Evolutionary conservation across 2,113 vertebrate species (phyloP).

Genomic region (Hypomesus transpacificus): DNA sequence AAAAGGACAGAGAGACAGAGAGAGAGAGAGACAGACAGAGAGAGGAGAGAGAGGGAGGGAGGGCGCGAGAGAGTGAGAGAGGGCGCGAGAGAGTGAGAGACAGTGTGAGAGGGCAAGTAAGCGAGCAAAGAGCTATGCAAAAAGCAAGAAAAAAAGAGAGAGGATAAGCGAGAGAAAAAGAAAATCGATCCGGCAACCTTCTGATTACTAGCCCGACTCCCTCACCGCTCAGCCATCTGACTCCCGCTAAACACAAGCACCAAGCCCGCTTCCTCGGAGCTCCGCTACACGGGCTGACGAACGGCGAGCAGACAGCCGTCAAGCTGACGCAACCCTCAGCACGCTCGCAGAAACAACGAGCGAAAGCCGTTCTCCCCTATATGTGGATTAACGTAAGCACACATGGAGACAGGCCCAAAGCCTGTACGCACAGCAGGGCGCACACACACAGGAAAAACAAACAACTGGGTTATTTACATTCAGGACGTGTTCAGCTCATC

Average conservation of each 20-base stretch:
- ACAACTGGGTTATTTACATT: not conserved
- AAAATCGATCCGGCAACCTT: too few species aligned
- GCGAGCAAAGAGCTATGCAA: constrained; percentile 1
- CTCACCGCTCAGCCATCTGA: too few species aligned
- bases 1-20: constrained; percentile 33
- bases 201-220: too few species aligned
- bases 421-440: too few species aligned
- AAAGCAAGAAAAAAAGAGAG: constrained; percentile 1
- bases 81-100: not conserved
- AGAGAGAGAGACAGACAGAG: constrained; percentile 38
- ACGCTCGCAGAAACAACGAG: constrained; percentile 22
- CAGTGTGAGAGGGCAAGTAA: constrained; percentile 9
- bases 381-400: not conserved
- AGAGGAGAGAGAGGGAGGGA: constrained; percentile 18
- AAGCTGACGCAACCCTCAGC: constrained; percentile 34
- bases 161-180: constrained; percentile 1
- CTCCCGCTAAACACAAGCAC: constrained; percentile 46
- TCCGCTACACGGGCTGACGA: constrained; percentile 21
- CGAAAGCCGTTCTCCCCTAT: too few species aligned
- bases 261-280: constrained; percentile 11
- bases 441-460: too few species aligned
- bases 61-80: constrained; percentile 9
- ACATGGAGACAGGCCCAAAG: constrained; percentile 35
- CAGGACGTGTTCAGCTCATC: constrained; percentile 47
- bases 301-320: constrained; percentile 33